Conservation (phyloP, 2,797 vertebrate species). For the Octomys mimax region DNA sequence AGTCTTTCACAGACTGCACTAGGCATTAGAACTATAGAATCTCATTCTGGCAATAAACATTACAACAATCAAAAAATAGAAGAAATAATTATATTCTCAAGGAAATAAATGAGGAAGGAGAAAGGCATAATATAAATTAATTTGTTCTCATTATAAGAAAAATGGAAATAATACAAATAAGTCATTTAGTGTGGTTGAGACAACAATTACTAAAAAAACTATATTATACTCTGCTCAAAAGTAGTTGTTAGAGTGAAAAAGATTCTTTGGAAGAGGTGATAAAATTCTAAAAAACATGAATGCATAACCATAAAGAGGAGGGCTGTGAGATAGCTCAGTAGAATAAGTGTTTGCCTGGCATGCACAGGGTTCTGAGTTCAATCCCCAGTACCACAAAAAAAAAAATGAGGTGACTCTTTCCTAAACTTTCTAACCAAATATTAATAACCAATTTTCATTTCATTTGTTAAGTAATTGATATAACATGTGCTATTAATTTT, state of each 20-base stretch:
- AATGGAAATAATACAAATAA: conserved; percentile 40
- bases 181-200: not conserved
- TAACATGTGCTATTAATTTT: conserved; percentile 45
- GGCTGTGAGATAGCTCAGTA: no score
- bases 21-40: conserved; percentile 80
- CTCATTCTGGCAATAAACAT: conserved; percentile 83
- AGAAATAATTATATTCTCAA: conserved; percentile 58
- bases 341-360: no score
- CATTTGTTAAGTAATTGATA: conserved; percentile 9
- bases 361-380: no score
- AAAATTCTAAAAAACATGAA: not conserved
- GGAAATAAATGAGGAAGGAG: conserved; percentile 28
- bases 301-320: not conserved
- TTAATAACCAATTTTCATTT: conserved; percentile 57
- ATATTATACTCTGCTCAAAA: conserved; percentile 15
- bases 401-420: not conserved
- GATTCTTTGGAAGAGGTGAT: conserved; percentile 6
- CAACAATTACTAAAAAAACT: not conserved
- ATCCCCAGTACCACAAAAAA: no score
- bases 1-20: conserved; percentile 78
- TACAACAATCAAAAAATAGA: conserved; percentile 68
- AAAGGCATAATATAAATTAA: not conserved
- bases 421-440: conserved; percentile 1
- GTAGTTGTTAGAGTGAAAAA: conserved; percentile 36
- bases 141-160: conserved; percentile 35